Base-by-base conservation (phyloP, 2,888 invertebrate species). In the Lasius platythorax region DNA sequence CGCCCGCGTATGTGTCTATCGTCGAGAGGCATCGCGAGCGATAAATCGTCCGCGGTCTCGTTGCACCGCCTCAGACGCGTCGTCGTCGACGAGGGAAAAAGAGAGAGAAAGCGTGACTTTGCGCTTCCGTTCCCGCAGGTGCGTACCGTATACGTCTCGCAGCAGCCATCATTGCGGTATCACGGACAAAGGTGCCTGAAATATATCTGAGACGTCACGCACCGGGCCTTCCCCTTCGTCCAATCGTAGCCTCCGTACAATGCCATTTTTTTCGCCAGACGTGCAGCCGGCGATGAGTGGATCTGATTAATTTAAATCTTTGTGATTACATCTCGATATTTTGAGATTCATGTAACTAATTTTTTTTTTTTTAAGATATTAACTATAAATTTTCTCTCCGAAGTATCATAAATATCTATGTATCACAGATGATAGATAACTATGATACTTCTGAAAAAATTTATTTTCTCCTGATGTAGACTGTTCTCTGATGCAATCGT, bases 41-140 rank as follows among this genome's bases (percentile, higher is more conserved):
- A 84, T 86, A 86, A 85, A 85, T 83, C 84, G 70, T 67, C 53
- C 67, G 30, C 75, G 81, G 81, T 12, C 68, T 74, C 67, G 58
- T 50, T 63, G 70, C 87, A 72, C 85, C 82, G 23, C 23, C 23
- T 23, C 23, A 23, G 23, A 23, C 23, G 56, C 79, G 33, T 30
- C 85, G 84, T 87, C 85, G 88, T 90, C 91, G 89, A 88, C 87
- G 53, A 58, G n/a, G 61, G 58, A 82, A 82, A 12, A 8, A 28
- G 23, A 23, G 58, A 33, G 33, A 18, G 18, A 18, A 6, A 86
- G 89, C 89, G 91, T 84, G 89, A 89, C 88, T 89, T 86, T 83
- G 85, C 86, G 85, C 85, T 90, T 90, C 90, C 90, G 90, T 68
- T 86, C 64, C 43, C 56, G 90, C 90, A 90, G 90, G 90, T 90